A percentile compares a stretch with the other conserved stretches of the same genome.
Evolutionary conservation across 2,888 invertebrate genomes (phyloP).

Genomic region (Piscicola geometra): DNA sequence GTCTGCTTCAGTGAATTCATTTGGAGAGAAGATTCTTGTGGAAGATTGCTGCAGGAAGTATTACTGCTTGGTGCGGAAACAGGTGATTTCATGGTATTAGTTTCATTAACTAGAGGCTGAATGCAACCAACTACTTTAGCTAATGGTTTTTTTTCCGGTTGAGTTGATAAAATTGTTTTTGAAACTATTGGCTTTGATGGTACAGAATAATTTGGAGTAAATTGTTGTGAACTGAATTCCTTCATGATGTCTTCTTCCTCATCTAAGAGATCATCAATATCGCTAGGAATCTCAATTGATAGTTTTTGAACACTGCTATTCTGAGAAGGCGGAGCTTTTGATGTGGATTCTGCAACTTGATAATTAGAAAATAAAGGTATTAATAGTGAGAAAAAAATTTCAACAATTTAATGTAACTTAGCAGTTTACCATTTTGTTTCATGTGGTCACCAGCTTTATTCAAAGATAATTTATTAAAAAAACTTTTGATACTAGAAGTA

Average conservation of each 20-base stretch:
- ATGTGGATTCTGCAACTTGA: too few relatives aligned
- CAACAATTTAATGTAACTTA: not conserved
- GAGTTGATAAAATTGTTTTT: too few relatives aligned
- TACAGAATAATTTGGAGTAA: too few relatives aligned
- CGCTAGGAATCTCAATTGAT: not conserved
- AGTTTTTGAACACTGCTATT: too few relatives aligned
- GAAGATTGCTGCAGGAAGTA: too few relatives aligned
- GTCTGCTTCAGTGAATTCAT: too few relatives aligned
- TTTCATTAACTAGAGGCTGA: not conserved
- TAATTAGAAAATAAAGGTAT: too few relatives aligned
- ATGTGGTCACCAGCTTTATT: not conserved
- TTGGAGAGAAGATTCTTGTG: too few relatives aligned
- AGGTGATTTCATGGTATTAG: not conserved
- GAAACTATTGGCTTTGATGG: too few relatives aligned
- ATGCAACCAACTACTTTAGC: slow-evolving; percentile 6
- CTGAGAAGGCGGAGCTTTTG: too few relatives aligned
- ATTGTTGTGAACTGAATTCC: not conserved
- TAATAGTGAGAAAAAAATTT: too few relatives aligned
- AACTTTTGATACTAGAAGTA: slow-evolving; percentile 3
- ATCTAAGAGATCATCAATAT: not conserved
- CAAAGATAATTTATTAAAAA: not conserved
- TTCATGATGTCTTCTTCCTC: slow-evolving; percentile 1
- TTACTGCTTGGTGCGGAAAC: not conserved
- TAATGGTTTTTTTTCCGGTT: not conserved
- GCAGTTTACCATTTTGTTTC: not conserved